Percentiles rank a stretch among this genome's conserved stretches.
Conservation (phyloP, 64 coral and sea anemone genomes). For the Platygyra sinensis region DNA sequence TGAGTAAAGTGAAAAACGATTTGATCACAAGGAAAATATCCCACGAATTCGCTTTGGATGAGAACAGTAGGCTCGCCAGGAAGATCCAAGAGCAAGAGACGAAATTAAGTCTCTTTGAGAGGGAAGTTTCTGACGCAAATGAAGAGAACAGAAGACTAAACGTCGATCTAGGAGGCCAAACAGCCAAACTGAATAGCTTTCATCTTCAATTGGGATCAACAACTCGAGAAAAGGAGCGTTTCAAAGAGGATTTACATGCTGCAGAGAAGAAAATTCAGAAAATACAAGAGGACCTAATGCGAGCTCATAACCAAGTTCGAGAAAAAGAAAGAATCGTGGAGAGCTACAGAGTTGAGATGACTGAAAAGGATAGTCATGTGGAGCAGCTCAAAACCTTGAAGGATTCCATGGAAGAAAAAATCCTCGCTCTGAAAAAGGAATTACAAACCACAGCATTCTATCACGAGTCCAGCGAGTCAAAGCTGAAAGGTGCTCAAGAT, state of each 20-base stretch:
- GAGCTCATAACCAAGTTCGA: slow-evolving; percentile 14
- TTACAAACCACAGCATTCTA: slow-evolving; percentile 37
- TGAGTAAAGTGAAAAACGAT: slow-evolving; percentile 42
- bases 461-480: slow-evolving; percentile 28
- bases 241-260: neutral
- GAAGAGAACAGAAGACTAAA: neutral
- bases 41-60: slow-evolving; percentile 30
- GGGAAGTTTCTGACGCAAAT: neutral
- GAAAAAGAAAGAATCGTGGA: slow-evolving; percentile 34
- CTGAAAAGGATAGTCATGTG: slow-evolving; percentile 15
- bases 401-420: slow-evolving; percentile 1
- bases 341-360: slow-evolving; percentile 17
- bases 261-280: slow-evolving; percentile 17
- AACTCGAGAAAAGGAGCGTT: slow-evolving; percentile 3
- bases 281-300: slow-evolving; percentile 17
- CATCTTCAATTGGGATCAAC: neutral
- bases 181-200: neutral
- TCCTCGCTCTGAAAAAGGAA: slow-evolving; percentile 9
- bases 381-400: slow-evolving; percentile 27
- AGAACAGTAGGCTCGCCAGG: slow-evolving; percentile 14
- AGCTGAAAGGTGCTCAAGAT: slow-evolving; percentile 10
- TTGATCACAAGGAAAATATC: slow-evolving; percentile 32
- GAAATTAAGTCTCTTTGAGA: slow-evolving; percentile 8
- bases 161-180: neutral
- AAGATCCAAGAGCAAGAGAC: slow-evolving; percentile 32